Conservation (phyloP, 2,888 invertebrate species). For the Aromia moschata region DNA sequence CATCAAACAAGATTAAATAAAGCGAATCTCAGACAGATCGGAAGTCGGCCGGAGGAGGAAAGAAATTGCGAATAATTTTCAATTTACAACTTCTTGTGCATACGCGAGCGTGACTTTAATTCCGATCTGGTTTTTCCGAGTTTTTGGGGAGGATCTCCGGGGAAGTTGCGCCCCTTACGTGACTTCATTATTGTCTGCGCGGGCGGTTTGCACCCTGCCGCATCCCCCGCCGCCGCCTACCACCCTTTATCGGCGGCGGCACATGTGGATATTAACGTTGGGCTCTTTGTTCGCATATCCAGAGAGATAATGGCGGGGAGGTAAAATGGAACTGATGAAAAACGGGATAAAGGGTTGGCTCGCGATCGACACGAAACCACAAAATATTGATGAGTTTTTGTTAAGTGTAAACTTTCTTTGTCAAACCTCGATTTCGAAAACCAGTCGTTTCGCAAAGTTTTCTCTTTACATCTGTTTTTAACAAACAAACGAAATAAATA, state of each 20-base stretch:
- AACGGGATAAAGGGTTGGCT: no score
- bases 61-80: conserved; percentile 44
- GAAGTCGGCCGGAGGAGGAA: conserved; percentile 2
- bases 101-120: conserved; percentile 44
- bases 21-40: conserved; percentile 18
- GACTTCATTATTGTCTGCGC: conserved; percentile 45
- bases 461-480: no score
- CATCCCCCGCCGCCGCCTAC: conserved; percentile 5
- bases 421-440: no score
- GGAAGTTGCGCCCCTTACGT: conserved; percentile 31
- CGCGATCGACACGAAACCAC: no score
- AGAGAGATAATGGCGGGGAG: no score
- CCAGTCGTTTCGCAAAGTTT: no score
- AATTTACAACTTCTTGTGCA: conserved; percentile 42
- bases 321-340: no score
- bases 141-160: neutral
- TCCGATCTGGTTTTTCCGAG: conserved; percentile 28
- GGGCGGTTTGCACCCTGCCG: conserved; percentile 29
- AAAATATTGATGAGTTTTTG: no score
- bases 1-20: conserved; percentile 20
- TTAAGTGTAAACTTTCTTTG: no score
- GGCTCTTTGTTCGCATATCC: no score
- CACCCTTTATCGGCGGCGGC: conserved; percentile 10
- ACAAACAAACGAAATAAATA: no score
- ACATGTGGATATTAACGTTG: conserved; percentile 22